phyloP scores from a whole-genome alignment of 1,140 invertebrate species.

The Euschistus heros region DNA sequence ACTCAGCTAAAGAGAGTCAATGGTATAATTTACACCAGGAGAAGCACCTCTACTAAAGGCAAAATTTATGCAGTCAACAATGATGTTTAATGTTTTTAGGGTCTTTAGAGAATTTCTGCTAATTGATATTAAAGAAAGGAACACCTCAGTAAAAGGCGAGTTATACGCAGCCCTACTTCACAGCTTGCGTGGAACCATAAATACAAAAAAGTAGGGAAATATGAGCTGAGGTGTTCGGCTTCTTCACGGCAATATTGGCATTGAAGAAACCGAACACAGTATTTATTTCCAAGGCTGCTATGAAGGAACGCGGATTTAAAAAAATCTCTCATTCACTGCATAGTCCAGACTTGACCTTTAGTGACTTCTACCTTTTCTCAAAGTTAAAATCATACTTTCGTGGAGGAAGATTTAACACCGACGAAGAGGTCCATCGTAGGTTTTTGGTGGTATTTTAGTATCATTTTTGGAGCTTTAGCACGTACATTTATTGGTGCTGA shows the following conservation, averaged over 20 bases:
- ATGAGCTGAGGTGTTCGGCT: not conserved
- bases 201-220: not conserved
- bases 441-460: no score
- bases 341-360: not conserved
- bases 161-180: not conserved
- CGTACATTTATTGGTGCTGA: no score
- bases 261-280: no score
- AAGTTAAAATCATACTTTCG: not conserved
- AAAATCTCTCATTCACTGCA: not conserved
- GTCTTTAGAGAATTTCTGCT: not conserved
- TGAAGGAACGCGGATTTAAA: not conserved
- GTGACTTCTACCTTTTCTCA: not conserved
- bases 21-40: no score
- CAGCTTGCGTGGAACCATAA: not conserved
- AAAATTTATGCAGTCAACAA: not conserved
- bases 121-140: not conserved
- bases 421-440: not conserved
- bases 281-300: no score
- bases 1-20: not conserved
- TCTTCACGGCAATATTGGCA: no score
- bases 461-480: no score
- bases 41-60: not conserved
- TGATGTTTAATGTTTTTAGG: not conserved
- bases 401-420: not conserved
- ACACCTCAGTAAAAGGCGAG: not conserved